Conservation (phyloP, 2,888 invertebrate species). For the Lasioglossum morio region DNA sequence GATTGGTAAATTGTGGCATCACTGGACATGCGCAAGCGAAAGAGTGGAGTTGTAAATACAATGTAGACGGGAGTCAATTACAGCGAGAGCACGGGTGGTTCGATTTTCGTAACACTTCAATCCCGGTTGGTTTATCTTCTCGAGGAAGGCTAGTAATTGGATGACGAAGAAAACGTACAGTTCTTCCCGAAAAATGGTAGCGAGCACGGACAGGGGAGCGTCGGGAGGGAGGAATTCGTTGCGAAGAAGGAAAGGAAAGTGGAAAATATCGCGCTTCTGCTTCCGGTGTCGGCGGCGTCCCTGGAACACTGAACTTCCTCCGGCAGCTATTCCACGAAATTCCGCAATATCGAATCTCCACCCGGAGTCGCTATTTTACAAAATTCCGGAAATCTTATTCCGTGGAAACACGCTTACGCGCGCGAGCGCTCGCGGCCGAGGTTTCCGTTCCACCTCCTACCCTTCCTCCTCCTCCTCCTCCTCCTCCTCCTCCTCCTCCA, state of each 20-base stretch:
- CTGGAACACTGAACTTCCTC: constrained; percentile 26
- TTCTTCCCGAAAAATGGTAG: constrained; percentile 4
- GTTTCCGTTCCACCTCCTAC: background rate
- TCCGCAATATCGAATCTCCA: constrained; percentile 27
- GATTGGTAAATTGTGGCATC: background rate
- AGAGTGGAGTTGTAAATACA: too few relatives aligned
- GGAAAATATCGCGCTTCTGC: background rate
- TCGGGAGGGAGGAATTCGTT: background rate
- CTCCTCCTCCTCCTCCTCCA: background rate
- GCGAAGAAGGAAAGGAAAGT: background rate
- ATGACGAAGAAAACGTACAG: background rate
- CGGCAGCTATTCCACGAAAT: constrained; percentile 28
- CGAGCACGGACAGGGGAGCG: background rate
- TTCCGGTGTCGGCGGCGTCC: constrained; percentile 18
- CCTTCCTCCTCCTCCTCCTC: background rate
- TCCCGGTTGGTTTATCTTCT: background rate
- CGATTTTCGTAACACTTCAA: background rate
- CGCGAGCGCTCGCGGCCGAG: constrained; percentile 1
- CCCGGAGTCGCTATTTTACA: constrained; percentile 20
- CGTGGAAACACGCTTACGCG: constrained; percentile 11
- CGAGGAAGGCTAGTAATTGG: background rate
- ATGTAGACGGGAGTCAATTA: background rate
- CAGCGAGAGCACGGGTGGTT: background rate
- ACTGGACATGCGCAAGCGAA: background rate
- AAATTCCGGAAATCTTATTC: constrained; percentile 40